Evolutionary conservation across 2,888 invertebrate genomes (phyloP), one percentile per base, ranked within the genome.

Genomic region (Acleris emargana): DNA sequence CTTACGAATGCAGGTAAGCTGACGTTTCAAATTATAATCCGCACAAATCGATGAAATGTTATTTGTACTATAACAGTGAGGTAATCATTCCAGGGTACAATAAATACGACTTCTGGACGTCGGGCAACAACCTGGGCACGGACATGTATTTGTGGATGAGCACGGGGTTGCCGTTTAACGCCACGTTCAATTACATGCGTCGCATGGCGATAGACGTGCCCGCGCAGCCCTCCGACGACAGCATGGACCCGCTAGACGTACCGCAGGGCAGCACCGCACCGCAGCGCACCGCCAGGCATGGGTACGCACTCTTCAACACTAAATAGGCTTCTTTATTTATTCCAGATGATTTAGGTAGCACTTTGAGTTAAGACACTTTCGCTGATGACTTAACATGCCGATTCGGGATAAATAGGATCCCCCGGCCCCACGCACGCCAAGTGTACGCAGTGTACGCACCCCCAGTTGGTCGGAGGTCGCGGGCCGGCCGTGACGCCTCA

Each of bases 101-200:
- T 73, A 96, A 96, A 80, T 96, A 95, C 77, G 97, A 97, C 82
- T 97, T 97, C 87, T 97, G 97, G 97, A 97, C 97, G 77, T 97
- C 97, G 67, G 97, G 97, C 68, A 97, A 97, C 87, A 95, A 96
- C 75, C 91, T 97, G 67, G 97, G 97, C 43, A 97, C 97, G 17
- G 96, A 96, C 78, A 97, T 97, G 96, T 96, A 96, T 86, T 91
- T 97, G 67, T 97, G 97, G 97, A 97, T 97, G 97, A 97, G 97
- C 83, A 96, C 97, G 43, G 97, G 97, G 16, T 88, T 97, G 68
- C 97, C 97, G 43, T 97, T 97, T 90, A 97, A 97, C 86, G 95
- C 96, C 25, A 97, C 97, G n/a, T 97, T 97, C 86, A 96, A 96
- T 87, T 96, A 96, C 85, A 96, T 97, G 95, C 78, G 91, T 70